phyloP scores from a whole-genome alignment of 2,113 vertebrate genomes.

The Paralichthys olivaceus region DNA sequence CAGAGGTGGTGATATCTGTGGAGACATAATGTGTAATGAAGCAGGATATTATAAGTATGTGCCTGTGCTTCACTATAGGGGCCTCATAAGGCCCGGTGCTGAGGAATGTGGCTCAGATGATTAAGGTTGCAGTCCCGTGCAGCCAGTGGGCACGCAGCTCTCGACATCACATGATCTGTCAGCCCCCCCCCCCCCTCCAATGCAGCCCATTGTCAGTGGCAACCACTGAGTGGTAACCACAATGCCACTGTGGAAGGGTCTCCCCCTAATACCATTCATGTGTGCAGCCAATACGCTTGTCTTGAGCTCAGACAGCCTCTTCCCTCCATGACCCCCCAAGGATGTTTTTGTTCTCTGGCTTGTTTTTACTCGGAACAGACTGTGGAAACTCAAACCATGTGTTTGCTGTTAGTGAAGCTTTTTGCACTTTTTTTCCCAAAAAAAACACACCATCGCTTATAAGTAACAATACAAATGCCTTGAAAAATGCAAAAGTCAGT shows the following conservation, averaged over 20 bases:
- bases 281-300: constrained; percentile 49
- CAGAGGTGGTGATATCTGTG: constrained; percentile 20
- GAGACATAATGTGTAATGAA: not conserved
- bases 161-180: constrained; percentile 70
- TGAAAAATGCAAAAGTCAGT: too few species aligned
- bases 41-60: constrained; percentile 4
- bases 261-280: constrained; percentile 73
- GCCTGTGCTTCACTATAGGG: constrained; percentile 22
- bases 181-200: constrained; percentile 26
- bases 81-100: constrained; percentile 41
- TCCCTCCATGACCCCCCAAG: constrained; percentile 22
- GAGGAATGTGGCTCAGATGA: constrained; percentile 74
- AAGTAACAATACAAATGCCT: not conserved
- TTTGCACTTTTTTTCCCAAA: not conserved
- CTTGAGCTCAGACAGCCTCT: constrained; percentile 33
- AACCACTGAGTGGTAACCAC: constrained; percentile 51
- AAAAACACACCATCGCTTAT: not conserved
- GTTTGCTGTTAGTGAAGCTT: not conserved
- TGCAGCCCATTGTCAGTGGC: constrained; percentile 59
- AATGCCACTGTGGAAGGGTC: constrained; percentile 65
- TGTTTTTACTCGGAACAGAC: constrained; percentile 46
- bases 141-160: constrained; percentile 58
- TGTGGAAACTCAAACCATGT: constrained; percentile 26
- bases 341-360: constrained; percentile 66
- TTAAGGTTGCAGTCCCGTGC: constrained; percentile 58